phyloP scores from a whole-genome alignment of 2,113 vertebrate genomes.

The Salvelinus sp. region DNA sequence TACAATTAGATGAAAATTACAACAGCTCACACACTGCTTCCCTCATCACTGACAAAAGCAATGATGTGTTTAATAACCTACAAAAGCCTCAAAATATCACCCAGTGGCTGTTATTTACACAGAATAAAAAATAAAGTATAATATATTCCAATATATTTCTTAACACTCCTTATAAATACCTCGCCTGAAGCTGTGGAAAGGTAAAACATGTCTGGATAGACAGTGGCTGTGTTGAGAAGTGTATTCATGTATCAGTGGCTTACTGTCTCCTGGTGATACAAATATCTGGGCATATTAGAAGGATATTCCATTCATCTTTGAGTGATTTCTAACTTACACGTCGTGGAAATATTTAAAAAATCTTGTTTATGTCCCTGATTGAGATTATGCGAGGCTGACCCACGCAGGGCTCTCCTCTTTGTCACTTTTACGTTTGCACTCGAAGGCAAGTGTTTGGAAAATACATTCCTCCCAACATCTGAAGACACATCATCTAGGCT shows the following conservation, averaged over 20 bases:
- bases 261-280: conserved; percentile 39
- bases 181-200: not conserved
- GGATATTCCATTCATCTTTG: conserved; percentile 63
- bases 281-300: conserved; percentile 57
- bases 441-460: conserved; percentile 40
- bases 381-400: conserved; percentile 66
- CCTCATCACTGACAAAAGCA: not conserved
- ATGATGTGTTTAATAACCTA: no score
- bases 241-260: conserved; percentile 46
- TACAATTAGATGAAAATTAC: conserved; percentile 28
- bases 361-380: conserved; percentile 64
- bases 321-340: conserved; percentile 63
- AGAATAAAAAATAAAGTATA: not conserved
- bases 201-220: conserved; percentile 2
- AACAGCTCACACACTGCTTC: not conserved
- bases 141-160: not conserved
- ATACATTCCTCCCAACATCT: conserved; percentile 63
- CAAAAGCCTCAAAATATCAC: not conserved
- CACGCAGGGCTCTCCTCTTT: conserved; percentile 39
- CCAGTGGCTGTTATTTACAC: not conserved
- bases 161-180: not conserved
- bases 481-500: conserved; percentile 56
- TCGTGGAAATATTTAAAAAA: conserved; percentile 1
- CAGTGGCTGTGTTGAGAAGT: conserved; percentile 51
- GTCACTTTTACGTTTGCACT: conserved; percentile 62